Base-by-base conservation (phyloP, 37 sponge, comb jelly and placozoan species). In the Cladorhizidae sp. region DNA sequence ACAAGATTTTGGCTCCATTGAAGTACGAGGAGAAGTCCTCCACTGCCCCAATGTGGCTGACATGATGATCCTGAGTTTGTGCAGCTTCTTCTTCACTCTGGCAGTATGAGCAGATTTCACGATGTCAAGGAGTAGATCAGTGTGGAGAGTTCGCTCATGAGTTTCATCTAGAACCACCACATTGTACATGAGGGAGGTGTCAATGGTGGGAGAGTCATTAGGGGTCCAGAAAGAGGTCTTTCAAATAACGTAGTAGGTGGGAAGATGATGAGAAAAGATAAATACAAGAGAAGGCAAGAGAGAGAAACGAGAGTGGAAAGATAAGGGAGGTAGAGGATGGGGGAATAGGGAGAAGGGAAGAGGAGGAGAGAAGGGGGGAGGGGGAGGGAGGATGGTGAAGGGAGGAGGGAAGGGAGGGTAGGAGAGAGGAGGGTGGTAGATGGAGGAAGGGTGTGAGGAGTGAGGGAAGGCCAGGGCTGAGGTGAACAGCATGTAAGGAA, bases 61-160 rank as follows among this genome's bases (percentile, higher is more conserved):
- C 98, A 94, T 97, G 0, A 97, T 72, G 28, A 97, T 75, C 57
- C 79, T 79, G 49, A 93, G n/a, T n/a, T n/a, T n/a, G n/a, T n/a
- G n/a, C n/a, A 39, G 72, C 50, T 76, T 49, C 18, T 50, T 40
- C 57, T 79, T 68, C 23, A 3, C 23, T 37, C 98, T 75, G 35
- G 64, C 32, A 20, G 58, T 36, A 72, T 97, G 95, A 21, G 93
- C 93, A n/a, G 52, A 41, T 74, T 97, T 97, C 17, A 95, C 78
- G 8, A 97, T 78, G 17, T 95, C 98, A 92, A 97, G 92, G 55
- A 97, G 83, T 0, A 97, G 76, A 68, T 97, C 98, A 23, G 98
- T 97, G 81, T 97, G 90, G 15, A 97, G 80, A 26, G 95, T 97
- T 1, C 98, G 73, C 79, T 95, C 98, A 63, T 97, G 98, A 56